These are phyloP conservation scores for Phaenicophaeus curvirostris DNA, from an alignment of 2,797 vertebrate species.

Conservation along the genomic window DNA sequence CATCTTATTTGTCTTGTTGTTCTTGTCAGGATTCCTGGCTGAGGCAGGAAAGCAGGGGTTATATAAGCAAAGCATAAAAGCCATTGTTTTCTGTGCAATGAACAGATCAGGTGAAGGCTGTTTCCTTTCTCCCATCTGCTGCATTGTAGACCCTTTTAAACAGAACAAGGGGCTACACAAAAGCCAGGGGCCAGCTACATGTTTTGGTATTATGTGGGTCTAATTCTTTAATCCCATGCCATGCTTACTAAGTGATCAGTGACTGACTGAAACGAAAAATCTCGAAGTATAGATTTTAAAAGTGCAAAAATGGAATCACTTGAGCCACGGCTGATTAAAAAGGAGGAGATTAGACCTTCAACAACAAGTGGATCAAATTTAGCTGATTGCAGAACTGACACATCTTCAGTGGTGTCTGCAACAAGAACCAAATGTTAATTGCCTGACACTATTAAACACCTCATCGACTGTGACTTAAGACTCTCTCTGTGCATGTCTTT, in stretches of 20 bases:
- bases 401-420: background rate
- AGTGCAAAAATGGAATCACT: constrained; percentile 4
- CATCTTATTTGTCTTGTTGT: constrained; percentile 8
- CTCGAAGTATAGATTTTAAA: constrained; percentile 1
- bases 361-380: constrained; percentile 46
- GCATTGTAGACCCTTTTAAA: background rate
- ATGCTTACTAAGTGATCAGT: constrained; percentile 9
- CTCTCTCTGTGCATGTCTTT: constrained; percentile 29
- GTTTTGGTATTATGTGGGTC: constrained; percentile 4
- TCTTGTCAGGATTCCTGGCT: constrained; percentile 1
- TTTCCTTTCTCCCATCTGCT: constrained; percentile 41
- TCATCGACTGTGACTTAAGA: constrained; percentile 26
- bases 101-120: constrained; percentile 54
- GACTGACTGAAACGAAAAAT: constrained; percentile 28
- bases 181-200: constrained; percentile 47
- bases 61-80: constrained; percentile 18
- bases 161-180: constrained; percentile 45
- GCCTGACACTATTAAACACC: constrained; percentile 49
- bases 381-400: background rate
- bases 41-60: constrained; percentile 32
- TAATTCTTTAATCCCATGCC: constrained; percentile 51
- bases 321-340: constrained; percentile 36
- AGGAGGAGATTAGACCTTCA: background rate
- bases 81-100: constrained; percentile 36
- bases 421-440: constrained; percentile 46